These are phyloP conservation scores for Slavum lentiscoides DNA, from an alignment of 2,888 invertebrate genomes.

Conservation along the genomic window DNA sequence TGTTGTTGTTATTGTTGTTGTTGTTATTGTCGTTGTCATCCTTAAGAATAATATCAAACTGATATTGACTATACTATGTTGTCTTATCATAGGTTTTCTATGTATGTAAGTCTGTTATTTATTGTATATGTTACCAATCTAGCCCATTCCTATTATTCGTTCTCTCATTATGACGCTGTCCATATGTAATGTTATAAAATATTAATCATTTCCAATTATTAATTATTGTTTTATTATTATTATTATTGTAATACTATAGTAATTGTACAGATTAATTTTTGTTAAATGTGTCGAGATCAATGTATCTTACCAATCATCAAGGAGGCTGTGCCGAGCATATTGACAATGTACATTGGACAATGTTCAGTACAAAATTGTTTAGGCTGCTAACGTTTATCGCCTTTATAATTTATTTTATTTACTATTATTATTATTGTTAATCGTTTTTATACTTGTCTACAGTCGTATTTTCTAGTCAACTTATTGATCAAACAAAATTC, in stretches of 20 bases:
- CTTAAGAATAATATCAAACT: slow-evolving; percentile 15
- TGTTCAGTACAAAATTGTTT: slow-evolving; percentile 45
- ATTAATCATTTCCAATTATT: slow-evolving; percentile 32
- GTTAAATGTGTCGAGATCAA: slow-evolving; percentile 35
- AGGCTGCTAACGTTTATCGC: slow-evolving; percentile 17
- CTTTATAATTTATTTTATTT: slow-evolving; percentile 26
- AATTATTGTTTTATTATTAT: slow-evolving; percentile 11
- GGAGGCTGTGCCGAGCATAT: slow-evolving; percentile 49
- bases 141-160: slow-evolving; percentile 48
- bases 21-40: slow-evolving; percentile 29
- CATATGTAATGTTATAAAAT: slow-evolving; percentile 10
- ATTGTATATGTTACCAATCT: slow-evolving; percentile 31
- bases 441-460: slow-evolving; percentile 26
- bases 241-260: neutral
- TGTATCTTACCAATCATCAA: slow-evolving; percentile 50
- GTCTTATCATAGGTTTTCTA: slow-evolving; percentile 8
- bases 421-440: slow-evolving; percentile 4
- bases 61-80: neutral
- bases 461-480: slow-evolving; percentile 42
- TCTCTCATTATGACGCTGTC: neutral
- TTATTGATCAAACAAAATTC: slow-evolving; percentile 41
- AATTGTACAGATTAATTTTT: slow-evolving; percentile 38
- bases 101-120: slow-evolving; percentile 16
- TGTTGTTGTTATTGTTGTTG: neutral
- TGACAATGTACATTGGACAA: slow-evolving; percentile 45